Base-by-base conservation (phyloP, 2,888 invertebrate species). In the Sipha maydis region DNA sequence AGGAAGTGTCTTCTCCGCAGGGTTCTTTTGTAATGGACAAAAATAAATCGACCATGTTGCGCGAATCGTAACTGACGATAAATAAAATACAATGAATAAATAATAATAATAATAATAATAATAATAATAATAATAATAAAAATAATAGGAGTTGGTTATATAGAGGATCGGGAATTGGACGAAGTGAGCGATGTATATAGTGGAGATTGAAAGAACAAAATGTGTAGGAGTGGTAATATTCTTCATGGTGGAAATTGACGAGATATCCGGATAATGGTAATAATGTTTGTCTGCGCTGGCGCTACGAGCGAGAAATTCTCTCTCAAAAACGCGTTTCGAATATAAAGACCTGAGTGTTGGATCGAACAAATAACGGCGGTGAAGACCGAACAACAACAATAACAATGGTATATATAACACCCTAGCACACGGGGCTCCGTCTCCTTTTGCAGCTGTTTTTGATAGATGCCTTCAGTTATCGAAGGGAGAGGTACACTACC, bases 391-490 rank as follows among this genome's bases (percentile, higher is more conserved):
- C 73, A 79, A 79, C 85, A 73, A 86, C 77, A 78, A 85, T 71
- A 86, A 86, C 86, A 80, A 80, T 88, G 31, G 77, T 25, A 31
- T 71, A 17, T 25, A 19, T 61, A 48, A 67, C 67, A 8, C 3
- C 11, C 8, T 9, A 3, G n/a, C 79, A 28, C 28, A 69, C n/a
- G 48, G 11, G 11, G 77, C 61, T 34, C 31, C 69, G 31, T 61
- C 76, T 79, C 61, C 73, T 75, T 61, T 80, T 31, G 56, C 86
- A 67, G 82, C 88, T 82, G 88, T 88, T 88, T 88, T 88, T 82
- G 88, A 88, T 82, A 88, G 88, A 82, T 82, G 82, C 75, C 80
- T 82, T 67, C 82, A 41, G 88, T 82, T 88, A 76, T 82, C 82
- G 88, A 56, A 41, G 0, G 78, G 67, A 1, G 41, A 1, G 25